These are phyloP conservation scores for Cecropterus lyciades DNA, from an alignment of 1,140 invertebrate species.

Conservation along the genomic window DNA sequence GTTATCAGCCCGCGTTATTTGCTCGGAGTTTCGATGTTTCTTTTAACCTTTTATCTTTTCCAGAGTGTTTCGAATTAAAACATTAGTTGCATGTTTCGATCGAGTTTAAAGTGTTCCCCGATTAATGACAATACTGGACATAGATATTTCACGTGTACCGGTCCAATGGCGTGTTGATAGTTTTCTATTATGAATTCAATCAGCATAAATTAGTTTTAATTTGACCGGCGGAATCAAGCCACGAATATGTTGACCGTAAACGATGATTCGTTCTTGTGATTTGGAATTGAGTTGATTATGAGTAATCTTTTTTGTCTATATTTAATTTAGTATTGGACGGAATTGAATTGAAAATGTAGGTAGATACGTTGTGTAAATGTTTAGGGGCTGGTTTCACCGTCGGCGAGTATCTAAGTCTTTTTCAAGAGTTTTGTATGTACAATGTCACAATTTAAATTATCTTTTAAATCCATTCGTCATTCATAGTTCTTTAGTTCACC, in stretches of 20 bases:
- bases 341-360: conserved; percentile 45
- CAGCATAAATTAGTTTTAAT: conserved; percentile 81
- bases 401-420: too few relatives aligned
- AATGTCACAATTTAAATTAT: too few relatives aligned
- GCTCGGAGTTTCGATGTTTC: conserved; percentile 55
- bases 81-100: conserved; percentile 67
- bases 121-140: conserved; percentile 67
- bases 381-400: background rate
- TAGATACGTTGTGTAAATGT: background rate
- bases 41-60: conserved; percentile 67
- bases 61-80: conserved; percentile 73
- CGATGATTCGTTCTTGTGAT: conserved; percentile 61
- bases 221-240: conserved; percentile 60
- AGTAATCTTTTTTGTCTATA: conserved; percentile 64
- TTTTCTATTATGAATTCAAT: conserved; percentile 81
- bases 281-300: conserved; percentile 53
- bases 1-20: conserved; percentile 74
- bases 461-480: too few relatives aligned
- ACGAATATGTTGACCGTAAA: conserved; percentile 63
- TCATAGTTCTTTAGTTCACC: too few relatives aligned
- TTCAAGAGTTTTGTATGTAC: too few relatives aligned
- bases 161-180: conserved; percentile 63
- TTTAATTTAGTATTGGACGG: conserved; percentile 54
- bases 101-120: conserved; percentile 68
- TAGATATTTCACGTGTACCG: conserved; percentile 57